A percentile compares a stretch with the other conserved stretches of the same genome.
Evolutionary conservation across 2,113 vertebrate genomes (phyloP).

Genomic region (Heliornis fulica): DNA sequence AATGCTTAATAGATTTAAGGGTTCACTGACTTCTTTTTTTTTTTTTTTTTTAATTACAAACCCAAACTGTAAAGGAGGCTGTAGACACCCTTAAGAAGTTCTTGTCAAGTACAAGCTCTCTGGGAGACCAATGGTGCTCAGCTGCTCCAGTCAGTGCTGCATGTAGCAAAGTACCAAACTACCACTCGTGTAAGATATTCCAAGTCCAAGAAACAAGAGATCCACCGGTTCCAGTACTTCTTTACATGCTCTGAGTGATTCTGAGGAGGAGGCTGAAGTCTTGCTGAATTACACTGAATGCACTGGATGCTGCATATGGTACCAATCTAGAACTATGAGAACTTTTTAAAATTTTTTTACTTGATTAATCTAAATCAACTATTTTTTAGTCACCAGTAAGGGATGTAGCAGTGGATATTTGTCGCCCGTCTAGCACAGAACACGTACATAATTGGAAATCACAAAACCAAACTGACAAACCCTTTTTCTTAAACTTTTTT

Average conservation of each 20-base stretch:
- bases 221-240: neutral
- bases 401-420: neutral
- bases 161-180: neutral
- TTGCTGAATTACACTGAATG: neutral
- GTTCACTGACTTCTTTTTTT: neutral
- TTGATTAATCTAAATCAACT: neutral
- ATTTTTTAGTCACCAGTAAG: neutral
- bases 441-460: neutral
- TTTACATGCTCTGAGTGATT: neutral
- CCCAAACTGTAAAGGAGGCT: neutral
- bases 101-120: neutral
- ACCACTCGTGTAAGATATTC: neutral
- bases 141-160: neutral
- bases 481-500: neutral
- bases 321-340: neutral
- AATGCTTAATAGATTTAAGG: conserved; percentile 17
- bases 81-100: neutral
- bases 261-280: neutral
- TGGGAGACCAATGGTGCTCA: neutral
- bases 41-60: neutral
- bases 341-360: neutral
- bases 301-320: neutral
- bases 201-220: neutral
- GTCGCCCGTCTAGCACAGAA: neutral
- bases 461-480: neutral